A percentile compares a stretch with the other conserved stretches of the same genome.
Evolutionary conservation across 2,888 invertebrate species (phyloP).

Genomic region (Pardosa pseudoannulata): DNA sequence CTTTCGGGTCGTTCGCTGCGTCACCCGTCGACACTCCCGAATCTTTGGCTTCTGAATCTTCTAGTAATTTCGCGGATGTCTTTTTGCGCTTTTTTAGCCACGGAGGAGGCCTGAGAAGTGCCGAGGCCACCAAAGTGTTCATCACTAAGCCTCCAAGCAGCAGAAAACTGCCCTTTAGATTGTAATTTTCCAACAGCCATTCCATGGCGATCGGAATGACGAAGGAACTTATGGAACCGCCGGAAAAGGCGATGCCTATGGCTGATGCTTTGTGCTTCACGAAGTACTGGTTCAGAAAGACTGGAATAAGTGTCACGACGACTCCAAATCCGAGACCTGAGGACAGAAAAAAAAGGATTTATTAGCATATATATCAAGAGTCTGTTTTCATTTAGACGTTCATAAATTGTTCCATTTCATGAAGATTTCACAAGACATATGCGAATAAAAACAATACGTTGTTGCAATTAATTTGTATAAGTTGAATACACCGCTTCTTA

Average conservation of each 20-base stretch:
- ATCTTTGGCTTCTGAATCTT: constrained; percentile 37
- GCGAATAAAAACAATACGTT: too few relatives aligned
- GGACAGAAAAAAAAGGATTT: neutral
- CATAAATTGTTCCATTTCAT: too few relatives aligned
- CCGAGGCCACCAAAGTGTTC: constrained; percentile 67
- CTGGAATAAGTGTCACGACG: constrained; percentile 68
- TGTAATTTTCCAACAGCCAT: constrained; percentile 66
- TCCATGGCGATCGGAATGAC: constrained; percentile 71
- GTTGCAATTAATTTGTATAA: too few relatives aligned
- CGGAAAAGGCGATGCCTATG: constrained; percentile 72
- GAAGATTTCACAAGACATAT: too few relatives aligned
- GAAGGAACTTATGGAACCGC: constrained; percentile 73
- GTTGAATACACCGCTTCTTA: too few relatives aligned
- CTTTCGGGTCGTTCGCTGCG: neutral
- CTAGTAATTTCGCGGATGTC: neutral
- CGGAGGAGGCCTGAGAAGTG: constrained; percentile 37
- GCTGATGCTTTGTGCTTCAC: constrained; percentile 71
- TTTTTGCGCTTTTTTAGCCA: constrained; percentile 35
- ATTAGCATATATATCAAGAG: too few relatives aligned
- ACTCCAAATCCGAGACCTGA: constrained; percentile 73
- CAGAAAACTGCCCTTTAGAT: constrained; percentile 66
- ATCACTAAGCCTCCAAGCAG: constrained; percentile 70
- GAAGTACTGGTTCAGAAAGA: constrained; percentile 73
- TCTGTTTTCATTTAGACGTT: too few relatives aligned
- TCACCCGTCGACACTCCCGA: constrained; percentile 53